These are phyloP conservation scores for Phataginus tricuspis DNA, from an alignment of 2,797 vertebrate species.

Conservation along the genomic window DNA sequence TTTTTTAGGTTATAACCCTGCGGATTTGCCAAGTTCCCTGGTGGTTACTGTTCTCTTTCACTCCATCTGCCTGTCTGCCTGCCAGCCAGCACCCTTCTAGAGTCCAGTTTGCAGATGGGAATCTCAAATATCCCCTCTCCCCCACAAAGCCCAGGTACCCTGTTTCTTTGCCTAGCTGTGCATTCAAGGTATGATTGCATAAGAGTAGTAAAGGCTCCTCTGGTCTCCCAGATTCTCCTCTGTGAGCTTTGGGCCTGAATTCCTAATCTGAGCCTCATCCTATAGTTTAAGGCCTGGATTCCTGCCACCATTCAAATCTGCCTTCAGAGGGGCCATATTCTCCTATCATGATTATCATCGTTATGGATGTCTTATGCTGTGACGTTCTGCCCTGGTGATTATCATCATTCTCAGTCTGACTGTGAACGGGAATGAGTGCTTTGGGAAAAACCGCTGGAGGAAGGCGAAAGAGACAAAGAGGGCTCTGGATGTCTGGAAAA, in stretches of 20 bases:
- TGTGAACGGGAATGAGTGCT: neutral
- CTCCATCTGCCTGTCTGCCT: neutral
- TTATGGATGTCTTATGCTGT: neutral
- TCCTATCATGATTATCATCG: neutral
- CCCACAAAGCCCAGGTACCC: neutral
- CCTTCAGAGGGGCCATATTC: neutral
- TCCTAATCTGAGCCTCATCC: neutral
- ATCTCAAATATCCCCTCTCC: neutral
- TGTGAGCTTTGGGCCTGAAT: neutral
- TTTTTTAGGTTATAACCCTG: constrained; percentile 15
- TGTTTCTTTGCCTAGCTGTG: neutral
- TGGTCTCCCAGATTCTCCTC: neutral
- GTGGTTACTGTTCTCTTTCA: neutral
- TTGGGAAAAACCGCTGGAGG: neutral
- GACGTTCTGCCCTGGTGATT: neutral
- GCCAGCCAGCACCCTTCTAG: neutral
- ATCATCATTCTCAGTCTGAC: neutral
- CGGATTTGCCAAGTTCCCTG: neutral
- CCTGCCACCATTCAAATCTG: neutral
- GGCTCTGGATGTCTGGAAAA: neutral
- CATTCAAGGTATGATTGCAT: neutral
- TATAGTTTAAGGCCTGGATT: neutral
- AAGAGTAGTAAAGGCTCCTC: neutral
- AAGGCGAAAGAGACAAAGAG: neutral
- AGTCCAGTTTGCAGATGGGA: neutral